phyloP scores from a whole-genome alignment of 2,888 invertebrate species.

The Leucoptera coffeella region DNA sequence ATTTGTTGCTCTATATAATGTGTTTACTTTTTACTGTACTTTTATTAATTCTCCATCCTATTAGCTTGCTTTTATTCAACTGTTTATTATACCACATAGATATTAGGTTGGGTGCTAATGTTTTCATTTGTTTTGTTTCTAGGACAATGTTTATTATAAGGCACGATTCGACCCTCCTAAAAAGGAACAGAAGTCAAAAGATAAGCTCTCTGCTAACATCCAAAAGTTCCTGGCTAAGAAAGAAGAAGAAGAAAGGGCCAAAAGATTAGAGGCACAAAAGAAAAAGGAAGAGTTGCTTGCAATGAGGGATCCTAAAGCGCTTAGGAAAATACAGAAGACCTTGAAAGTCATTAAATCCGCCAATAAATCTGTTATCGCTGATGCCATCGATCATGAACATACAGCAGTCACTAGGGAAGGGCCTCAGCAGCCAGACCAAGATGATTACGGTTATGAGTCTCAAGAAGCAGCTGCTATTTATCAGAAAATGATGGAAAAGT shows the following conservation, averaged over 20 bases:
- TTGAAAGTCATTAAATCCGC: conserved; percentile 85
- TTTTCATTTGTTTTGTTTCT: neutral
- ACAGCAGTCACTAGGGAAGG: conserved; percentile 70
- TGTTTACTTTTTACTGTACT: too few species aligned
- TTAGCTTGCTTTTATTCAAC: too few species aligned
- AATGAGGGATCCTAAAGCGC: conserved; percentile 65
- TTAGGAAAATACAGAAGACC: conserved; percentile 70
- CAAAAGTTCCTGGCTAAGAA: conserved; percentile 77
- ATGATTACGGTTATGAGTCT: conserved; percentile 87
- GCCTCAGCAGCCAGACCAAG: conserved; percentile 78
- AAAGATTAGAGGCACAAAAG: conserved; percentile 54
- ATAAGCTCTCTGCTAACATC: conserved; percentile 68
- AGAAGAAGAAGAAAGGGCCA: conserved; percentile 70
- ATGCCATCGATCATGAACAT: conserved; percentile 71
- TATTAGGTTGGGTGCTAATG: too few species aligned
- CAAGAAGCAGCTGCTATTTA: conserved; percentile 76
- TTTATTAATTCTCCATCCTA: too few species aligned
- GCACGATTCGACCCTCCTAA: conserved; percentile 79
- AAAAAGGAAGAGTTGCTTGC: conserved; percentile 61
- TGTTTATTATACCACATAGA: neutral
- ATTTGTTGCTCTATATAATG: too few species aligned
- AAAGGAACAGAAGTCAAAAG: conserved; percentile 64
- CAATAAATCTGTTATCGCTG: conserved; percentile 78
- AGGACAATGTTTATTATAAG: conserved; percentile 52
- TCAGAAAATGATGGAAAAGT: conserved; percentile 80